A percentile compares a stretch with the other conserved stretches of the same genome.
Evolutionary conservation across 2,113 vertebrate genomes (phyloP).

Genomic region (Aythya baeri): DNA sequence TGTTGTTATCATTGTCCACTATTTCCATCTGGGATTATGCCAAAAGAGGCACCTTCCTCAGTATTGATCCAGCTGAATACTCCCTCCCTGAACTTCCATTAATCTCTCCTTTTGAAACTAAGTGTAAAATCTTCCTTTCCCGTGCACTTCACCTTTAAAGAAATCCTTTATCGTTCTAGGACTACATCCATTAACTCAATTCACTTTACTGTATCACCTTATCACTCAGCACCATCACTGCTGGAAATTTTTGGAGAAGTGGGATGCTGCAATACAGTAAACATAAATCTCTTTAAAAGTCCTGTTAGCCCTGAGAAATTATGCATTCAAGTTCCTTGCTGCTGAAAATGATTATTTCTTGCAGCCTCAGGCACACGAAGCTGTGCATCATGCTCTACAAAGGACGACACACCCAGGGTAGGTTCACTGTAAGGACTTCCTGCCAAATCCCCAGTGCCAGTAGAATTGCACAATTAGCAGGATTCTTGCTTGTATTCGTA

Average conservation of each 20-base stretch:
- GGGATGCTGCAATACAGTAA: slow-evolving; percentile 28
- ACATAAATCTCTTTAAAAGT: slow-evolving; percentile 50
- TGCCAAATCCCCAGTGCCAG: slow-evolving; percentile 46
- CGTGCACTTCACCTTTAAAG: slow-evolving; percentile 42
- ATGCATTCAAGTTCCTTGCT: slow-evolving; percentile 20
- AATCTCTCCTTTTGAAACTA: slow-evolving; percentile 27
- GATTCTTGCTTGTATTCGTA: slow-evolving; percentile 22
- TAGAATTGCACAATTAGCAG: slow-evolving; percentile 51
- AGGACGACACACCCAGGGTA: slow-evolving; percentile 41
- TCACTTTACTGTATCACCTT: neutral
- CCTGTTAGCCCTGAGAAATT: neutral
- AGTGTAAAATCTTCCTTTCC: slow-evolving; percentile 30
- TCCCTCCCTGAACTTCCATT: slow-evolving; percentile 25
- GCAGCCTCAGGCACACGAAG: neutral
- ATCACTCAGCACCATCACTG: slow-evolving; percentile 48
- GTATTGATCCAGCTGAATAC: neutral
- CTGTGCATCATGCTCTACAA: slow-evolving; percentile 24
- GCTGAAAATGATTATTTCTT: slow-evolving; percentile 35
- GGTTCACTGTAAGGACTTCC: slow-evolving; percentile 43
- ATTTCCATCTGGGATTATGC: slow-evolving; percentile 9
- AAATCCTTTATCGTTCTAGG: slow-evolving; percentile 20
- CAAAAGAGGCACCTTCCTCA: slow-evolving; percentile 40
- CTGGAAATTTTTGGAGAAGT: slow-evolving; percentile 49
- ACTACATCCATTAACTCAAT: slow-evolving; percentile 11
- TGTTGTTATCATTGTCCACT: neutral